Conservation (phyloP, 92 coral and sea anemone genomes). For the Plumapathes pennacea region DNA sequence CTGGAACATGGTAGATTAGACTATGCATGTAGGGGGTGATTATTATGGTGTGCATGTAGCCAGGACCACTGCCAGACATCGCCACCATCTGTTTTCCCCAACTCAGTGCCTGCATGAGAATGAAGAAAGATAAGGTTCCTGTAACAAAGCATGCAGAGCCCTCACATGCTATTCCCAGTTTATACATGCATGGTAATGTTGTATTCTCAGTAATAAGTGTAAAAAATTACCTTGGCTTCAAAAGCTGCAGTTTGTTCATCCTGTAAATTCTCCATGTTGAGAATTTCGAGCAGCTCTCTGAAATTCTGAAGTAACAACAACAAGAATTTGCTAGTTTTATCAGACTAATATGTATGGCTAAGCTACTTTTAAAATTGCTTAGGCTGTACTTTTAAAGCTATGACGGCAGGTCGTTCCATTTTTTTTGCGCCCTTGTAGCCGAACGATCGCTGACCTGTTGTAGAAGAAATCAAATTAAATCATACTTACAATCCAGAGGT, state of each 20-base stretch:
- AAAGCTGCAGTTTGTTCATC: constrained; percentile 2
- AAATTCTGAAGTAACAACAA: constrained; percentile 5
- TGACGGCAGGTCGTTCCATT: too few species aligned
- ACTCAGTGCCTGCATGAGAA: constrained; percentile 8
- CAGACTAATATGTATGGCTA: too few species aligned
- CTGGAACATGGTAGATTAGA: constrained; percentile 31
- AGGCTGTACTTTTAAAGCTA: too few species aligned
- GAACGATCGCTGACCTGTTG: too few species aligned
- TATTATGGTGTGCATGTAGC: constrained; percentile 25
- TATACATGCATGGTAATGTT: too few species aligned
- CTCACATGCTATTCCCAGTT: too few species aligned
- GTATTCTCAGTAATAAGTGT: too few species aligned
- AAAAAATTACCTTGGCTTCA: constrained; percentile 8
- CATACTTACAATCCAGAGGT: constrained; percentile 31
- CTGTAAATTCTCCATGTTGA: background rate
- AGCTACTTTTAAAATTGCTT: too few species aligned
- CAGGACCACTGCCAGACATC: constrained; percentile 53
- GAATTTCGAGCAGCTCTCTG: constrained; percentile 13
- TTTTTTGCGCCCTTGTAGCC: too few species aligned
- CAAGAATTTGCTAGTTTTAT: background rate
- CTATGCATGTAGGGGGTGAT: constrained; percentile 54
- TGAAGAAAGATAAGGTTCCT: too few species aligned
- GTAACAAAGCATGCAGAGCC: too few species aligned
- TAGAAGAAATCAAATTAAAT: too few species aligned
- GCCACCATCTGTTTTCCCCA: constrained; percentile 20